Percentiles rank a stretch among this genome's conserved stretches.
These are phyloP conservation scores for Allobates femoralis DNA, from an alignment of 2,797 vertebrate species.

Conservation along the genomic window DNA sequence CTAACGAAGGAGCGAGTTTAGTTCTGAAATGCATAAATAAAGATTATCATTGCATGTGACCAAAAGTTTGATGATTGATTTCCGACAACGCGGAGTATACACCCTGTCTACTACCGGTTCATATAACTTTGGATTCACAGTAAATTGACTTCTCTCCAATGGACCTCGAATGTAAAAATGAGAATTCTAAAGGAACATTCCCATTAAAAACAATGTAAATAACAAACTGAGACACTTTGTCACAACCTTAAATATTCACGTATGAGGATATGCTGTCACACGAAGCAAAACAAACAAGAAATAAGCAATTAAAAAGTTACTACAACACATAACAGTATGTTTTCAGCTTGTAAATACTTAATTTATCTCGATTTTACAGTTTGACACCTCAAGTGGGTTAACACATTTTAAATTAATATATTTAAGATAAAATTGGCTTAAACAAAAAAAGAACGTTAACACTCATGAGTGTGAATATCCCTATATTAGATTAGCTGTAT, in stretches of 20 bases:
- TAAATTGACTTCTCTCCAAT: background rate
- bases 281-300: background rate
- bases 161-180: too few relatives aligned
- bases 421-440: conserved; percentile 52
- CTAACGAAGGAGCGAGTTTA: too few relatives aligned
- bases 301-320: conserved; percentile 12
- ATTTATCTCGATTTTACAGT: conserved; percentile 36
- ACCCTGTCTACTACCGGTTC: too few relatives aligned
- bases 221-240: background rate
- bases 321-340: conserved; percentile 8
- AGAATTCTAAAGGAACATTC: background rate
- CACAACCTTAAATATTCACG: background rate
- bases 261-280: background rate
- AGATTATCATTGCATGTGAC: too few relatives aligned
- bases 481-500: conserved; percentile 59
- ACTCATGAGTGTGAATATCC: conserved; percentile 28
- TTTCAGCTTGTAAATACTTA: conserved; percentile 31
- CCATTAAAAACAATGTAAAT: background rate
- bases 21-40: too few relatives aligned
- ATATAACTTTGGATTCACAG: too few relatives aligned
- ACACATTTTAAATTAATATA: conserved; percentile 56
- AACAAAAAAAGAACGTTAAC: conserved; percentile 41
- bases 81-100: too few relatives aligned
- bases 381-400: conserved; percentile 32
- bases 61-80: too few relatives aligned